Conservation (phyloP, 1,140 invertebrate genomes). For the Trialeurodes vaporariorum region DNA sequence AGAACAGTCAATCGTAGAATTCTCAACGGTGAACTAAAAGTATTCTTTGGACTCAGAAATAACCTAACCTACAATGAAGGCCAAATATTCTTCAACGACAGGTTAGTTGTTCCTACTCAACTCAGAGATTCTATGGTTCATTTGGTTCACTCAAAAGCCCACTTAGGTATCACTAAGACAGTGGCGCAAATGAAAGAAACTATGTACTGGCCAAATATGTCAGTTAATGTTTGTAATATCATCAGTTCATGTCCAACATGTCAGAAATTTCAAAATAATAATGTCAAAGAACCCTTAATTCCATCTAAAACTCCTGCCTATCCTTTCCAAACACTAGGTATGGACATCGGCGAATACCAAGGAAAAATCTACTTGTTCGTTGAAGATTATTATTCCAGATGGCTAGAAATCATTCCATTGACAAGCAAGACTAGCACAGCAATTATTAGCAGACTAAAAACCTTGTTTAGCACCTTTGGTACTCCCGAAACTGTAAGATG, state of each 20-base stretch:
- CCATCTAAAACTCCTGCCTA: conserved; percentile 22
- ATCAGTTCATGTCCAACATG: conserved; percentile 27
- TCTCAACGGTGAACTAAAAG: conserved; percentile 11
- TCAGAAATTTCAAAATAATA: conserved; percentile 24
- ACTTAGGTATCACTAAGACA: conserved; percentile 26
- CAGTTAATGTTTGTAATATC: conserved; percentile 25
- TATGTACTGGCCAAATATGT: conserved; percentile 18
- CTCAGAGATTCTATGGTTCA: conserved; percentile 29
- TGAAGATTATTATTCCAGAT: conserved; percentile 18
- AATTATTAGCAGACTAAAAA: conserved; percentile 11
- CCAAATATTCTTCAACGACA: conserved; percentile 27
- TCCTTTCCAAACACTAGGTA: conserved; percentile 28
- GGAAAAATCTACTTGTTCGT: conserved; percentile 11
- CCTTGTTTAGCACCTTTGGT: conserved; percentile 32
- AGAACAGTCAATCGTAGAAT: conserved; percentile 16
- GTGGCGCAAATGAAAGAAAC: conserved; percentile 21
- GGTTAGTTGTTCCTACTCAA: conserved; percentile 26
- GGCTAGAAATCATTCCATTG: conserved; percentile 19
- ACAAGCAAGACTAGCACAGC: not conserved
- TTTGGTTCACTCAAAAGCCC: conserved; percentile 31
- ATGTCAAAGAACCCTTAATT: conserved; percentile 27
- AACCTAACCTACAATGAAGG: conserved; percentile 22
- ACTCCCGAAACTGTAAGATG: conserved; percentile 33
- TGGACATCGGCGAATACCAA: conserved; percentile 28
- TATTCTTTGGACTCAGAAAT: conserved; percentile 7